These are phyloP conservation scores for Scaptomyza tumidula DNA, from an alignment of 2,888 invertebrate genomes.

Conservation along the genomic window DNA sequence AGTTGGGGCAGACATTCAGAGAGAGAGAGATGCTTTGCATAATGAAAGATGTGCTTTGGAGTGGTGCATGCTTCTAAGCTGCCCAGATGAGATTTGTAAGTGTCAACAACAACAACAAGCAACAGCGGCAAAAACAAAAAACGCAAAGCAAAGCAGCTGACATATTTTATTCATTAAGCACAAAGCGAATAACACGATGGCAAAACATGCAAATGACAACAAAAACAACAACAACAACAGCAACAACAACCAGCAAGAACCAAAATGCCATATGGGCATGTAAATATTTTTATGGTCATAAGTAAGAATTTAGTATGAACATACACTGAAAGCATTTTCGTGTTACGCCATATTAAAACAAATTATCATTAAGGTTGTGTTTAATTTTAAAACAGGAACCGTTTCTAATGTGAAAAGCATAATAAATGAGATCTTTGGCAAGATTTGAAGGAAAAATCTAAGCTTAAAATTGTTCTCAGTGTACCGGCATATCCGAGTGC, in stretches of 20 bases:
- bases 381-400: too few relatives aligned
- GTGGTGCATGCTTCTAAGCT: conserved; percentile 55
- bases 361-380: neutral
- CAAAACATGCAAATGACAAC: conserved; percentile 77
- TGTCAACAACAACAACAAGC: conserved; percentile 56
- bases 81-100: conserved; percentile 67
- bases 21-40: conserved; percentile 37
- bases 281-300: conserved; percentile 81
- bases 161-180: conserved; percentile 80
- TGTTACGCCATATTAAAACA: neutral
- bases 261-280: conserved; percentile 69
- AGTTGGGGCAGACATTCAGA: conserved; percentile 1
- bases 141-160: conserved; percentile 66
- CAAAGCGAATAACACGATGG: conserved; percentile 62
- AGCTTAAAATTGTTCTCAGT: neutral
- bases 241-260: conserved; percentile 30
- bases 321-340: conserved; percentile 18
- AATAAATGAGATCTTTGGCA: too few relatives aligned
- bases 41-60: conserved; percentile 54
- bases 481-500: conserved; percentile 46
- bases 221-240: conserved; percentile 35
- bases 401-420: too few relatives aligned
- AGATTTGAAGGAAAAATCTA: neutral
- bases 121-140: neutral
- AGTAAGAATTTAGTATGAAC: conserved; percentile 74